These are phyloP conservation scores for Madoqua kirkii DNA, from an alignment of 2,113 vertebrate genomes.

Conservation along the genomic window DNA sequence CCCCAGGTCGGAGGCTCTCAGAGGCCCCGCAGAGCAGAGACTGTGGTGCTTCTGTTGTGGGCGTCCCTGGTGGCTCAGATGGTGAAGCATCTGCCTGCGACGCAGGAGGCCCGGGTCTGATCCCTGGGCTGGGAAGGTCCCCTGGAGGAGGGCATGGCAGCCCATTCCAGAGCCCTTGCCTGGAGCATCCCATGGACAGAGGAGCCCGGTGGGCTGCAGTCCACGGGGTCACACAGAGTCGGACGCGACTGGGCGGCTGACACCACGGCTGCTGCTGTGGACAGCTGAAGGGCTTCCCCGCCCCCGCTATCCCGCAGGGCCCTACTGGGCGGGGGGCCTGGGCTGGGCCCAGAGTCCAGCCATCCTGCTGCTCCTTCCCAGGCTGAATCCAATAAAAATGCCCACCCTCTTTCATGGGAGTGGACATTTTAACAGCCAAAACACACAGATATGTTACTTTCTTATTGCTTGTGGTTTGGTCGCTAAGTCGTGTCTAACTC, in stretches of 20 bases:
- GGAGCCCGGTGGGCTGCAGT: too few relatives aligned
- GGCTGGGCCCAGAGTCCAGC: background rate
- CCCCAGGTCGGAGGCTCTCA: background rate
- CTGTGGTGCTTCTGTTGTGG: background rate
- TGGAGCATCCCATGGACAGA: background rate
- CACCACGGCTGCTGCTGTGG: fast-evolving
- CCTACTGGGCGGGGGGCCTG: background rate
- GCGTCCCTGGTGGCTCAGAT: background rate
- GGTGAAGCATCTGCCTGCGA: background rate
- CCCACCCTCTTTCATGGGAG: fast-evolving
- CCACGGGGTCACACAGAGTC: fast-evolving
- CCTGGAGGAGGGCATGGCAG: background rate
- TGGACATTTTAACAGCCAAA: background rate
- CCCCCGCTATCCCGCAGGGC: background rate
- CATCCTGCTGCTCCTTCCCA: background rate
- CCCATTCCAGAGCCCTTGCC: too few relatives aligned
- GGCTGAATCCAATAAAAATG: background rate
- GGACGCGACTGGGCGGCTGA: fast-evolving
- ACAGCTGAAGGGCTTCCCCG: background rate
- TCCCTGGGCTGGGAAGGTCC: background rate
- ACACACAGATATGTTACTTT: background rate
- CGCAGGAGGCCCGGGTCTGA: background rate
- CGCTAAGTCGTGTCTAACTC: background rate
- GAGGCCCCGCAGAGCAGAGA: background rate
- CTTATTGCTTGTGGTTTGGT: background rate